phyloP scores from a whole-genome alignment of 2,113 vertebrate genomes.

The Ochotona princeps region DNA sequence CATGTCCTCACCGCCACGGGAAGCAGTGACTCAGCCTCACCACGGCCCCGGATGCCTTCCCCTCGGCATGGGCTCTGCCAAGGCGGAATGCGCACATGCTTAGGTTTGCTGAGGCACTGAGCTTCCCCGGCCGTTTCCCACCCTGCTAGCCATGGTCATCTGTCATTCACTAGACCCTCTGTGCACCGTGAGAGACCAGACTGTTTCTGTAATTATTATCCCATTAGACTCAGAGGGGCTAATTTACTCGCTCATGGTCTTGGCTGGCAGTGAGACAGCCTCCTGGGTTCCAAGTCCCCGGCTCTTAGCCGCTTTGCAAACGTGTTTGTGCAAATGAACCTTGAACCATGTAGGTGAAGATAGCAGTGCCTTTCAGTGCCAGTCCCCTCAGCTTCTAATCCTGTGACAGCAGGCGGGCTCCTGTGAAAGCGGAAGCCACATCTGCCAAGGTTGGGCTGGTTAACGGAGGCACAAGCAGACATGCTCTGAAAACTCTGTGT shows the following conservation, averaged over 20 bases:
- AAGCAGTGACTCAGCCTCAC: neutral
- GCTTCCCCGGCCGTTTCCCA: no score
- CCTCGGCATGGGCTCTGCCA: neutral
- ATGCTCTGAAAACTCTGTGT: neutral
- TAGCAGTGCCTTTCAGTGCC: neutral
- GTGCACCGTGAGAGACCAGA: neutral
- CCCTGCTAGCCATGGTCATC: no score
- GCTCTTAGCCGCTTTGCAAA: neutral
- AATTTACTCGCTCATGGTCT: neutral
- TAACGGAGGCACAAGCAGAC: neutral
- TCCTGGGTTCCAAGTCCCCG: rapidly evolving
- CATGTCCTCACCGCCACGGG: neutral
- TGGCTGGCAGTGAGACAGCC: neutral
- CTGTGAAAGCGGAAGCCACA: neutral
- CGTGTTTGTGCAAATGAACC: neutral
- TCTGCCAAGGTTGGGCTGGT: neutral
- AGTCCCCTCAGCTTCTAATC: neutral
- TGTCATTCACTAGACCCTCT: neutral
- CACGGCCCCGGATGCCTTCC: rapidly evolving
- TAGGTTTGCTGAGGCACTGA: neutral
- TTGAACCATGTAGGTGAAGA: neutral
- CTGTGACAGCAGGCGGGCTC: neutral
- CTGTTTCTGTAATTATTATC: neutral
- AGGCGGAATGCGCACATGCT: no score
- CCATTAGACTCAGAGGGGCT: neutral